Base-by-base conservation (phyloP, 2,113 vertebrate species). In the Ellobius talpinus region DNA sequence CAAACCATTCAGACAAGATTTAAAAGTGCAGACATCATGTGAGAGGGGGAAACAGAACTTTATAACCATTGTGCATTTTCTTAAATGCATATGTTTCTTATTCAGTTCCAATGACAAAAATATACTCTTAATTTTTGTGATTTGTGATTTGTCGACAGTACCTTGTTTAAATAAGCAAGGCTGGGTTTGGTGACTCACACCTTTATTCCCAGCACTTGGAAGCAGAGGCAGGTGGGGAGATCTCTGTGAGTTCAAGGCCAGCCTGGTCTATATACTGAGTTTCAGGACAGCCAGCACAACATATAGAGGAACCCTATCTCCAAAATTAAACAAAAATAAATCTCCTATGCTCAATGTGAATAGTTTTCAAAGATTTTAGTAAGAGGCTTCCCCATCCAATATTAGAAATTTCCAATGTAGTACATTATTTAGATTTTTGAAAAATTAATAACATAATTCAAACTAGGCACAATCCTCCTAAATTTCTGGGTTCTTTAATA, bases 351-450 rank as follows among this genome's bases (percentile, higher is more conserved):
- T 58, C 36, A 94, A 89, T 58, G 11, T 13, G 3, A 92, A 87
- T 85, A 95, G 21, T 95, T 97, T 96, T 73, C 16, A 90, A 95
- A 90, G 29, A 95, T 66, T 92, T 89, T 58, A 95, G 21, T 68
- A 77, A 95, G n/a, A 91, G 70, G 12, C 5, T 97, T 94, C 17
- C n/a, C 3, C 29, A 76, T 81, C 92, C 78, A 96, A 90, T 92
- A 29, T 72, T 45, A 88, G 19, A 74, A 4, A 58, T 55, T 82
- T n/a, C 79, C 12, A 61, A n/a, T 58, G 88, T 93, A 29, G 26
- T 31, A n/a, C 8, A 93, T 14, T 72, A 39, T 84, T 92, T 87
- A 47, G 19, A 70, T 45, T 93, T 91, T 84, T 68, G 13, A 87
- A 92, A 84, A 65, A 33, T 78, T 13, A 95, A 45, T 68, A 95